phyloP scores from a whole-genome alignment of 2,888 invertebrate species.

The Imbricaverruca yamaguchii region DNA sequence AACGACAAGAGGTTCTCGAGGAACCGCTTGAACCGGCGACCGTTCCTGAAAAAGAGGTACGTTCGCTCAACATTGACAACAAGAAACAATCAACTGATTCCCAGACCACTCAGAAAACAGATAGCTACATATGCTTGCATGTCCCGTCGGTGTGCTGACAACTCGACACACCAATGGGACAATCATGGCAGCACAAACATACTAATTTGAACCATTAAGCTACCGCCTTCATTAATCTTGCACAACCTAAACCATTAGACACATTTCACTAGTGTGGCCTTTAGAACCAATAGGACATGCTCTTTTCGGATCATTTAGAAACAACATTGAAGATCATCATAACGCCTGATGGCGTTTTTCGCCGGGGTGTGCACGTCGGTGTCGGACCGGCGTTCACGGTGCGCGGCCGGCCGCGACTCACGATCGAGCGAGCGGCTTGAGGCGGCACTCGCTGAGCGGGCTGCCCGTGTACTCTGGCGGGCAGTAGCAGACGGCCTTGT shows the following conservation, averaged over 20 bases:
- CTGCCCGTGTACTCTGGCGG: constrained; percentile 35
- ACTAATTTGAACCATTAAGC: not conserved
- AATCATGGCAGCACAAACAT: not conserved
- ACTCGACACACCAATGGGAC: not conserved
- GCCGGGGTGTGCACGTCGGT: no score
- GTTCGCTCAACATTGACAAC: no score
- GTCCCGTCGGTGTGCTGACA: not conserved
- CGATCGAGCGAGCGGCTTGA: constrained; percentile 1
- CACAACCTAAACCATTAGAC: no score
- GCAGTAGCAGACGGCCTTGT: constrained; percentile 40
- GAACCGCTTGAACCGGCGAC: not conserved
- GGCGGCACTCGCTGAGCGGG: constrained; percentile 35
- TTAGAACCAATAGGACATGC: no score
- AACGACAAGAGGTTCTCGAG: not conserved
- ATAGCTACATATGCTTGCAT: not conserved
- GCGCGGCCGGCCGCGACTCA: not conserved
- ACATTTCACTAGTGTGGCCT: no score
- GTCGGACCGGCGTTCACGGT: not conserved
- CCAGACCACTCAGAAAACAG: not conserved
- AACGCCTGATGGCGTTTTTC: no score
- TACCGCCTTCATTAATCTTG: no score
- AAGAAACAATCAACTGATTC: no score
- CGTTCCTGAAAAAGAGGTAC: not conserved
- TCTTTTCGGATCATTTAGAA: no score
- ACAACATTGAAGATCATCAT: no score